Base-by-base conservation (phyloP, 2,888 invertebrate genomes). In the Stegana nigrithorax region DNA sequence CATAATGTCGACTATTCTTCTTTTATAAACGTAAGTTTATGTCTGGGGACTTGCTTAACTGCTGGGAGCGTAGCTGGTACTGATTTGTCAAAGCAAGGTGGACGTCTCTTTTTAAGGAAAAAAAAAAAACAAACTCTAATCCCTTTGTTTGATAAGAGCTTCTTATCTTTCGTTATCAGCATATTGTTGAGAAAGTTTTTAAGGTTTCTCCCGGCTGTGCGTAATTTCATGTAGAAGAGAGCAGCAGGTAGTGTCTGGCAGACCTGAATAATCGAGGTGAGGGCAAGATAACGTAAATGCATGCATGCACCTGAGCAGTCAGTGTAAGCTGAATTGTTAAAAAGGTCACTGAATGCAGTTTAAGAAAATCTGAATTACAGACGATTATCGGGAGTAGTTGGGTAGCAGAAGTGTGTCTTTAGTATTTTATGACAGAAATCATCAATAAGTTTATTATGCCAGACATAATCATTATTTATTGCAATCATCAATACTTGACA, bases 1-100 rank as follows among this genome's bases (percentile, higher is more conserved):
- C 66, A 55, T 81, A 78, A 71, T 80, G 78, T 80, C 81, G 50
- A 39, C 17, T 32, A 59, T 55, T 62, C 17, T 45, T 21, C 1
- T 32, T 32, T 32, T 2, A 1, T 36, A n/a, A 21, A 12, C 6
- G 4, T 21, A 8, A 21, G 17, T 45, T 23, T 7, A 45, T 47
- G 8, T 47, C 25, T 27, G 5, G n/a, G 8, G 67, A 73, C 70
- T 70, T 71, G 73, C 69, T 69, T 68, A 69, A 68, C 72, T 67
- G 68, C 61, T 67, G 67, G 74, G 67, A 73, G 67, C 66, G 39
- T 50, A 65, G 56, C 66, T 67, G 64, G 67, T 61, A 60, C 69
- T 65, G 64, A 61, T 51, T 27, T 10, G 19, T 19, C 21, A 27
- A 19, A 23, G 19, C 23, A n/a, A 36, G 23, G 10, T 32, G 53